Evolutionary conservation across 2,113 vertebrate species (phyloP).

Genomic region (Panthera leo): DNA sequence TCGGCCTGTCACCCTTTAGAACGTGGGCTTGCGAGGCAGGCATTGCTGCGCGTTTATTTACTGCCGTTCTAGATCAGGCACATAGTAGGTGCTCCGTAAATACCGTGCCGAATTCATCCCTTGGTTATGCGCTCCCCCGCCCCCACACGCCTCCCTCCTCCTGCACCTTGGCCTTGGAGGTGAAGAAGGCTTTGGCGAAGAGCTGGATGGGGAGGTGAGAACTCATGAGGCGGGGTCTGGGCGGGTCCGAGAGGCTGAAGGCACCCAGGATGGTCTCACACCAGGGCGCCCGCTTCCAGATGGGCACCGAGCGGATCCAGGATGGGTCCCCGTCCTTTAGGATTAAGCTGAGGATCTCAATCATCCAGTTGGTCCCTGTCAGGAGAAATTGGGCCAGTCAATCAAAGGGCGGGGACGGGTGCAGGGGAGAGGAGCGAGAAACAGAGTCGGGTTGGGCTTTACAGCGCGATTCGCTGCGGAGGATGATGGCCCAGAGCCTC

Average conservation of each 20-base stretch:
- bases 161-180: constrained; percentile 89
- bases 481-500: not conserved
- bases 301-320: constrained; percentile 85
- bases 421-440: accelerated
- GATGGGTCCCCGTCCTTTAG: constrained; percentile 88
- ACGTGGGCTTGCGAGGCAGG: not conserved
- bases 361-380: constrained; percentile 91
- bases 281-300: constrained; percentile 93
- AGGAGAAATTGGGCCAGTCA: not conserved
- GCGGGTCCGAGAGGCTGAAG: constrained; percentile 67
- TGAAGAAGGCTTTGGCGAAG: constrained; percentile 85
- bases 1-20: not conserved
- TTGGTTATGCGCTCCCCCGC: no score
- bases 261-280: constrained; percentile 81
- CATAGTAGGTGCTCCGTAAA: not conserved
- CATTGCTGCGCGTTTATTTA: not conserved
- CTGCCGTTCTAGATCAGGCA: not conserved
- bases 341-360: constrained; percentile 91
- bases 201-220: constrained; percentile 88
- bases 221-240: constrained; percentile 86
- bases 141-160: accelerated
- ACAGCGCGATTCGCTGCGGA: no score
- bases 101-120: not conserved
- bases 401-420: accelerated
- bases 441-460: accelerated